Base-by-base conservation (phyloP, 2,113 vertebrate genomes). In the Bothrops jararaca region DNA sequence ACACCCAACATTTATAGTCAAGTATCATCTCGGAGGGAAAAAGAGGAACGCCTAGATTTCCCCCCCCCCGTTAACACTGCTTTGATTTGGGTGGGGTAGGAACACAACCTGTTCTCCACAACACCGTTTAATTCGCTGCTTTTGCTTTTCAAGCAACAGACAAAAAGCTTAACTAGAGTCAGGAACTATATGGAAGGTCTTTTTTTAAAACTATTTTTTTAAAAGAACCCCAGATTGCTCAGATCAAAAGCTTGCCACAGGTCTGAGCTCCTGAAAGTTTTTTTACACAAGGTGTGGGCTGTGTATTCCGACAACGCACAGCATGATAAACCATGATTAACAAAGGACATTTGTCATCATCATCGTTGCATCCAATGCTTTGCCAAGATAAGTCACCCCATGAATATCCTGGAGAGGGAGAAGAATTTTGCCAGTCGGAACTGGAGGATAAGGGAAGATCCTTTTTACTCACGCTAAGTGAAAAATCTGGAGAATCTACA, bases 1-100 rank as follows among this genome's bases (percentile, higher is more conserved):
- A 89, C 18, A 11, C 24, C 15, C n/a, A 93, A 93, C 92, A 94
- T 53, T 93, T 93, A 93, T 90, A 95, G 95, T 90, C 74, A 54
- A 48, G 52, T 88, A 64, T 3, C 0, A 26, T 53, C 0, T 48
- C 58, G 54, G 85, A 88, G 89, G 26, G 5, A 34, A 52, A 50
- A 15, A n/a, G 52, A 92, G 85, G 52, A 80, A 48, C 48, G 8
- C 89, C 45, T 60, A 6, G 80, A 9, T 50, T 57, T 39, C 80
- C 64, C 6, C 6, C 6, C 1, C 48, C 48, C 48, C 7, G 8
- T 74, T 42, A 87, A 20, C 4, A 39, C 0, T 0, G 18, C 29
- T n/a, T 86, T 22, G n/a, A 91, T 50, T 56, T 0, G 0, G 23
- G 88, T 74, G 92, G 89, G 54, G 39, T 2, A 54, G 53, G 1